Conservation (phyloP, 2,888 invertebrate species). For the Lumbricus terrestris region DNA sequence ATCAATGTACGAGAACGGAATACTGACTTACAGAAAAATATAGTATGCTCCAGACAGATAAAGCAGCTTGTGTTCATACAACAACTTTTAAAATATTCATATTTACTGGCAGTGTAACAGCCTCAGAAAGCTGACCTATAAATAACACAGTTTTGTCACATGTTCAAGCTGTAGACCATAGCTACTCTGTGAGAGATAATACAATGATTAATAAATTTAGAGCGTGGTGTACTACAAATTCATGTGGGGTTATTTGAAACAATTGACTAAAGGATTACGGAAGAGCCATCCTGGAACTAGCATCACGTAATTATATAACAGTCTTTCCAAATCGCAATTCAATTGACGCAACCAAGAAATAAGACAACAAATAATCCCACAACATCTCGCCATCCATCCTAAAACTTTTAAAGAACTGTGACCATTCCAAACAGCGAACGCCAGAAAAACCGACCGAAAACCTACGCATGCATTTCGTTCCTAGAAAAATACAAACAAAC, state of each 20-base stretch:
- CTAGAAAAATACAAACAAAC: slow-evolving; percentile 17
- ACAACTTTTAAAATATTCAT: not conserved
- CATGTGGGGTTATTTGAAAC: not conserved
- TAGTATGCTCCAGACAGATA: not conserved
- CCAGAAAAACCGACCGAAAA: not conserved
- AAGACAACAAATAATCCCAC: not conserved
- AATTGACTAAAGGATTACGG: not conserved
- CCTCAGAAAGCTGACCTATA: not conserved
- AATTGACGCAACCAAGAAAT: not conserved
- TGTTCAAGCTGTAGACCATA: not conserved
- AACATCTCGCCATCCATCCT: not conserved
- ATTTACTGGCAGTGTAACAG: not conserved
- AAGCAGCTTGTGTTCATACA: not conserved
- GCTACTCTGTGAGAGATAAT: not conserved
- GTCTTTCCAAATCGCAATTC: not conserved
- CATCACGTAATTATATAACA: not conserved
- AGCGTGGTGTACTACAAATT: not conserved
- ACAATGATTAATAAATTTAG: not conserved
- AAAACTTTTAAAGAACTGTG: not conserved
- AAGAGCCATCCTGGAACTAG: not conserved
- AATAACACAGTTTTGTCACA: not conserved
- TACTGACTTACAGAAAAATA: not conserved
- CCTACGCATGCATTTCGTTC: not conserved
- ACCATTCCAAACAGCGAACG: not conserved
- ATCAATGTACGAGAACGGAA: not conserved